phyloP scores from a whole-genome alignment of 2,888 invertebrate genomes.

The Chrysopilus asiliformis region DNA sequence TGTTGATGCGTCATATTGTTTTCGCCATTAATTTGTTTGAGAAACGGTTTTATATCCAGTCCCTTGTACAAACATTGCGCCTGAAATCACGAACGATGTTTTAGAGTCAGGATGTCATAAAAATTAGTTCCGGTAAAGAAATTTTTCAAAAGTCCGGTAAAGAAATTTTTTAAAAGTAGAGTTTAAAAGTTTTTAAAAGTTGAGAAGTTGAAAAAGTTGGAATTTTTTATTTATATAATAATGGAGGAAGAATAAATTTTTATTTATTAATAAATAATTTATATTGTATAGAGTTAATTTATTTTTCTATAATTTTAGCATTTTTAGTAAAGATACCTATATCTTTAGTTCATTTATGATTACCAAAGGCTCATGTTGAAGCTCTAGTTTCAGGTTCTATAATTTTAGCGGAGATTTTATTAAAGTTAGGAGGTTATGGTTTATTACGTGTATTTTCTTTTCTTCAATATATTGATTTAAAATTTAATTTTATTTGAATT shows the following conservation, averaged over 20 bases:
- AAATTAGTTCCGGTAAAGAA: too few relatives aligned
- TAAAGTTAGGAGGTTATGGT: conserved; percentile 61
- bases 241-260: conserved; percentile 31
- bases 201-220: too few relatives aligned
- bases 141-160: too few relatives aligned
- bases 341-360: conserved; percentile 54
- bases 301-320: conserved; percentile 40
- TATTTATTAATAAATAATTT: conserved; percentile 54
- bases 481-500: conserved; percentile 42
- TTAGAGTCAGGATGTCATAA: too few relatives aligned
- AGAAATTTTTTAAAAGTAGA: too few relatives aligned
- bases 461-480: conserved; percentile 37
- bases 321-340: conserved; percentile 62
- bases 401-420: conserved; percentile 57
- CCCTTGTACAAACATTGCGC: too few relatives aligned
- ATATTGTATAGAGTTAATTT: conserved; percentile 41
- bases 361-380: conserved; percentile 64
- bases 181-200: too few relatives aligned
- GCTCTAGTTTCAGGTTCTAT: conserved; percentile 59
- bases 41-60: too few relatives aligned
- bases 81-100: too few relatives aligned
- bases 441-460: conserved; percentile 43
- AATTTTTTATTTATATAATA: conserved; percentile 12
- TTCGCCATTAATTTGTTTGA: too few relatives aligned
- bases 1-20: too few relatives aligned